phyloP scores from a whole-genome alignment of 2,888 invertebrate genomes.

The Hedychridium roseum region DNA sequence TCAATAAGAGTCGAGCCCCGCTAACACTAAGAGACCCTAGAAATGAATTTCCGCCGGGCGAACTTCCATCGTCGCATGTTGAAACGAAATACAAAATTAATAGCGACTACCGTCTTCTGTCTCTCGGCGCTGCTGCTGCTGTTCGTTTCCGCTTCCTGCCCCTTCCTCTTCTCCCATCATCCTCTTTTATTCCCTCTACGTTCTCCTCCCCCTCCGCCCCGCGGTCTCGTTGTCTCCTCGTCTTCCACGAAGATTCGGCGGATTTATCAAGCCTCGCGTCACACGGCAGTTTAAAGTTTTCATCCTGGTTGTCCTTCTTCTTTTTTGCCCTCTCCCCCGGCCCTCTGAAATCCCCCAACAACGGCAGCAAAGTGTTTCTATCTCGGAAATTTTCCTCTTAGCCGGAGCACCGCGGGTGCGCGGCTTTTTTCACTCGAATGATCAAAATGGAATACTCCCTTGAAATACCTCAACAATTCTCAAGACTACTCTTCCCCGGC shows the following conservation, averaged over 20 bases:
- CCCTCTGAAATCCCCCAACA: not conserved
- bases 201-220: not conserved
- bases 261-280: too few relatives aligned
- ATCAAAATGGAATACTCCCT: too few relatives aligned
- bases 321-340: not conserved
- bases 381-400: too few relatives aligned
- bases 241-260: too few relatives aligned
- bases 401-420: too few relatives aligned
- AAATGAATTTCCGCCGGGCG: constrained; percentile 43
- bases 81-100: constrained; percentile 46
- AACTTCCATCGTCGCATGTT: constrained; percentile 40
- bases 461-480: too few relatives aligned
- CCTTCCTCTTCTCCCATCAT: not conserved
- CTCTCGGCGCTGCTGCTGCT: constrained; percentile 9
- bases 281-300: constrained; percentile 1
- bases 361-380: not conserved
- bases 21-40: constrained; percentile 16
- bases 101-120: constrained; percentile 28
- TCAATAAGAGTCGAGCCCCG: constrained; percentile 37
- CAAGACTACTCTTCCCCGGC: too few relatives aligned
- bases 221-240: too few relatives aligned
- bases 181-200: too few relatives aligned
- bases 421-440: too few relatives aligned
- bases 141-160: not conserved
- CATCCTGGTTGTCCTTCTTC: not conserved